Base-by-base conservation (phyloP, 2,113 vertebrate genomes). In the Crocuta crocuta region DNA sequence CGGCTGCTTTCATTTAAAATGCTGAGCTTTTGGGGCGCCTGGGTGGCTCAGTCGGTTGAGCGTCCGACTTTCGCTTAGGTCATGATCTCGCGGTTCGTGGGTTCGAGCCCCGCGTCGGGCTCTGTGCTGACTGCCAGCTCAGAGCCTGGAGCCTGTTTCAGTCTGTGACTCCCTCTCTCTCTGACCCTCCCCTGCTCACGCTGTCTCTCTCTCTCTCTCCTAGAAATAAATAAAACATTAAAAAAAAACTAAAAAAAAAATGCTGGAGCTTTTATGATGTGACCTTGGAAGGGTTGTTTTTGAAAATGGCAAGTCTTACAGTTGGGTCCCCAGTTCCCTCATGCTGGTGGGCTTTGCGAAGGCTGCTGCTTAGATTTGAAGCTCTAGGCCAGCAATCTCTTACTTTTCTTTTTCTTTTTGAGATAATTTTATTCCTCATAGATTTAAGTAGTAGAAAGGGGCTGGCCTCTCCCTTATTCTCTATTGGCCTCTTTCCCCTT, bases 221-320 rank as follows among this genome's bases (percentile, higher is more conserved):
- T 39, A 39, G 39, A 39, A 39, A 39, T 39, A 39, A 39, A 39
- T 39, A 39, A 39, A 39, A 39, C 3, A 39, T 39, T 39, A 39
- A 39, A 39, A 39, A 39, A 39, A 39, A 39, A 39, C 39, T 39
- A 39, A 39, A 39, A 39, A 39, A 39, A 70, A 79, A 35, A 35
- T 9, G n/a, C 53, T 12, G 3, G 21, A 3, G 31, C 45, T 31
- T 68, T 45, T 12, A 3, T 3, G 61, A 12, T 0, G 2, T 3
- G 1, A n/a, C 28, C 63, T 48, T 2, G n/a, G 1, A 12, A 21
- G 28, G 8, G 45, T 0, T 85, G 80, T 33, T 89, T 43, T 48
- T 17, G 11, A 53, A 68, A 78, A 50, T 0, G 28, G 33, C 10
- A 5, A 65, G 85, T 74, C 28, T 33, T 24, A 17, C 1, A 24